Evolutionary conservation across 2,888 invertebrate species (phyloP).

Genomic region (Torymus texanus): DNA sequence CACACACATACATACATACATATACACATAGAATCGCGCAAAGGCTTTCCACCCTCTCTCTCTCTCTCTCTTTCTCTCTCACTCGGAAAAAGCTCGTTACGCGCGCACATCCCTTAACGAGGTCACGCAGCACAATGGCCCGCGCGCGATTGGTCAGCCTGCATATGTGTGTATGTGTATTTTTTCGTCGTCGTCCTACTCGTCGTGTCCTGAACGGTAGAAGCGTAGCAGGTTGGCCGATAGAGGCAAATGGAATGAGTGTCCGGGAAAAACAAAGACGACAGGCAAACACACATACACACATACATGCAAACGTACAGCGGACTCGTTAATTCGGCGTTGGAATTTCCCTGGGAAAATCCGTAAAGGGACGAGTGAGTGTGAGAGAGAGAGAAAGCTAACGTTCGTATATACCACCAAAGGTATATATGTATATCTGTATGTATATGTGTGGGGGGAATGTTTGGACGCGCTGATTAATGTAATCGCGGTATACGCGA

Average conservation of each 20-base stretch:
- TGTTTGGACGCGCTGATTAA: slow-evolving; percentile 1
- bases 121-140: slow-evolving; percentile 21
- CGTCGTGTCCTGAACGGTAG: slow-evolving; percentile 5
- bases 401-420: not conserved
- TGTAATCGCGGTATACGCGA: not conserved
- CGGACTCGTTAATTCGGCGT: slow-evolving; percentile 36
- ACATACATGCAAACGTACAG: too few relatives aligned
- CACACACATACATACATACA: too few relatives aligned
- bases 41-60: slow-evolving; percentile 21
- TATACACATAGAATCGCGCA: too few relatives aligned
- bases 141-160: slow-evolving; percentile 1
- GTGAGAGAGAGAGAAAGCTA: not conserved
- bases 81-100: not conserved
- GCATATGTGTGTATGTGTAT: not conserved
- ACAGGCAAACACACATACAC: not conserved
- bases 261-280: slow-evolving; percentile 12
- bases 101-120: slow-evolving; percentile 21
- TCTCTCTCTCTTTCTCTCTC: not conserved
- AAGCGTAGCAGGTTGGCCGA: not conserved
- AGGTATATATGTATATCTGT: not conserved
- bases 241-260: slow-evolving; percentile 31
- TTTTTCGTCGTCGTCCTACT: slow-evolving; percentile 11
- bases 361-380: not conserved
- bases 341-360: slow-evolving; percentile 2
- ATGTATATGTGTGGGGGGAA: not conserved